These are phyloP conservation scores for Rattus norvegicus DNA, from an alignment of 2,113 vertebrate genomes.

Conservation along the genomic window DNA sequence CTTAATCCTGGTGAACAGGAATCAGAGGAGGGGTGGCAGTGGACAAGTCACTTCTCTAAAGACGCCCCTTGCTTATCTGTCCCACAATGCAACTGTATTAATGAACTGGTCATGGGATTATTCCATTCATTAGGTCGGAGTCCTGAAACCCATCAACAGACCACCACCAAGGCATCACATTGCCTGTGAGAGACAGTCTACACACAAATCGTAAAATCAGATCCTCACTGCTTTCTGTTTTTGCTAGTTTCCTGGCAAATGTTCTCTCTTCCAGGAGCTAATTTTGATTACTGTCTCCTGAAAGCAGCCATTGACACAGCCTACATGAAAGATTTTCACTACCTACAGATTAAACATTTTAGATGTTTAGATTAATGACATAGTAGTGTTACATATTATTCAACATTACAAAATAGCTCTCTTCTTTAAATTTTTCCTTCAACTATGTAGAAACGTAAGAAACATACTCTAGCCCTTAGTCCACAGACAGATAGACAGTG, in stretches of 20 bases:
- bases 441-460: conserved; percentile 3
- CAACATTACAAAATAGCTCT: background rate
- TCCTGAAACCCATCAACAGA: background rate
- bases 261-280: background rate
- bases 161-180: background rate
- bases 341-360: background rate
- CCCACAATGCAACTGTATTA: background rate
- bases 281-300: background rate
- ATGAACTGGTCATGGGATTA: background rate
- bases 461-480: background rate
- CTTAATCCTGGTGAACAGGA: background rate
- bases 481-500: background rate
- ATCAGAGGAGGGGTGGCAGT: too few relatives aligned
- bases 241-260: background rate
- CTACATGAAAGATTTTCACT: background rate
- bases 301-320: background rate
- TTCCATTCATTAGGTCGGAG: background rate
- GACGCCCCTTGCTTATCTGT: too few relatives aligned
- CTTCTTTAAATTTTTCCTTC: background rate
- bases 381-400: conserved; percentile 35
- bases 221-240: background rate
- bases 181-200: background rate
- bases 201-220: too few relatives aligned
- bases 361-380: background rate
- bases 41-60: background rate